Base-by-base conservation (phyloP, 2,888 invertebrate genomes). In the Apamea epomidion region DNA sequence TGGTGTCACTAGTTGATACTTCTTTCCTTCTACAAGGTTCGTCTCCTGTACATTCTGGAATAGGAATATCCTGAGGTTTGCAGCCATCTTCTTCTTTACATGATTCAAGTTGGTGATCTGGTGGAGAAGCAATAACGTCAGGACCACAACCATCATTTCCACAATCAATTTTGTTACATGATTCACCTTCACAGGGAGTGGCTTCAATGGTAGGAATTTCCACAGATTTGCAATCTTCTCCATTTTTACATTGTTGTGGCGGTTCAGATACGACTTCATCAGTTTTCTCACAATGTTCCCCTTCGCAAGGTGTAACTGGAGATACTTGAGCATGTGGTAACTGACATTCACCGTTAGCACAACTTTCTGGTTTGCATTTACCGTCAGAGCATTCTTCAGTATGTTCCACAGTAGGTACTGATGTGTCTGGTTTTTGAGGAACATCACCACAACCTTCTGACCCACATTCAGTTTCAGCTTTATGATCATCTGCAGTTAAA, bases 11-110 rank as follows among this genome's bases (percentile, higher is more conserved):
- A 74, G 89, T 83, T 58, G 91, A 32, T 68, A 80, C 84, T 81
- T 94, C 93, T 84, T 94, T 93, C 74, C 92, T 92, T 87, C 91
- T 92, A 86, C 96, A 96, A 51, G 89, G 90, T 82, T 93, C 78
- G 12, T 88, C 93, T 76, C 92, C 94, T 42, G 82, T 87, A 80
- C 96, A 95, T 81, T 93, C 93, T 80, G 58, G 45, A 51, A 87
- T 83, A 83, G 87, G 81, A 80, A 88, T 84, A 37, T 89, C 84
- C 60, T 85, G 89, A 48, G 82, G 69, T 71, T 82, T 83, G 58
- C 89, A 94, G 64, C 89, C 90, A 67, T 78, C 84, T 81, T 90
- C 87, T 76, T 92, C 90, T 37, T 88, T 86, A 83, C 94, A 92
- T 62, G 81, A 72, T 81, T 86, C 86, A 65, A 76, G 71, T 54